Evolutionary conservation across 2,888 invertebrate species (phyloP).

Genomic region (Luperina testacea): DNA sequence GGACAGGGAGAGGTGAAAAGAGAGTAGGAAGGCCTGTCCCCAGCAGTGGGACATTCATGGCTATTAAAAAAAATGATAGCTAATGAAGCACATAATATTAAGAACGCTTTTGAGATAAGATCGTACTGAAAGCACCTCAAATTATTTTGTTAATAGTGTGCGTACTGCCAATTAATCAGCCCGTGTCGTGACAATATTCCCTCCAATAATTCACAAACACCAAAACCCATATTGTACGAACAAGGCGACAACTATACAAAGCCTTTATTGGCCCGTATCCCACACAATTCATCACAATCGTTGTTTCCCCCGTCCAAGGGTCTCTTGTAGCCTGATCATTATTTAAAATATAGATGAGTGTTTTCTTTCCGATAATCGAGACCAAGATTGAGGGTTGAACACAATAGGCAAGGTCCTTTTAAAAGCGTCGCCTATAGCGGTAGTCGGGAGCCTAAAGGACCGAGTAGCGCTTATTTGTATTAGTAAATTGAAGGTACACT

Average conservation of each 20-base stretch:
- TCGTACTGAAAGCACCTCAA: neutral
- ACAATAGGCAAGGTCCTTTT: constrained; percentile 84
- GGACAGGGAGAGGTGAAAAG: neutral
- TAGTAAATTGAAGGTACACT: constrained; percentile 88
- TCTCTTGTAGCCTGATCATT: constrained; percentile 85
- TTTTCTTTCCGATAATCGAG: constrained; percentile 90
- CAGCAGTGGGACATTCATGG: neutral
- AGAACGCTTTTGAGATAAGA: neutral
- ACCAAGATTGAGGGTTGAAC: constrained; percentile 86
- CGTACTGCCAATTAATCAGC: constrained; percentile 36
- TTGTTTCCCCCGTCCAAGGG: constrained; percentile 78
- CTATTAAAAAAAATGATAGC: neutral
- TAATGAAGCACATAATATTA: neutral
- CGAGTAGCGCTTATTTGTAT: constrained; percentile 86
- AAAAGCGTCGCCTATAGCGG: constrained; percentile 83
- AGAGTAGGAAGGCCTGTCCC: neutral
- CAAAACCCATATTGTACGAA: constrained; percentile 64
- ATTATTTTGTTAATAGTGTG: constrained; percentile 7
- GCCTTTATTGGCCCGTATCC: constrained; percentile 83
- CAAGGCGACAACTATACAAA: constrained; percentile 81
- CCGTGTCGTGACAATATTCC: constrained; percentile 52
- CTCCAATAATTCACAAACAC: constrained; percentile 55
- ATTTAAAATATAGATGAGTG: constrained; percentile 90
- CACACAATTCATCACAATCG: constrained; percentile 86
- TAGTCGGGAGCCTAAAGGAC: constrained; percentile 77